Conservation (phyloP, 2,797 vertebrate genomes). For the Phataginus tricuspis region DNA sequence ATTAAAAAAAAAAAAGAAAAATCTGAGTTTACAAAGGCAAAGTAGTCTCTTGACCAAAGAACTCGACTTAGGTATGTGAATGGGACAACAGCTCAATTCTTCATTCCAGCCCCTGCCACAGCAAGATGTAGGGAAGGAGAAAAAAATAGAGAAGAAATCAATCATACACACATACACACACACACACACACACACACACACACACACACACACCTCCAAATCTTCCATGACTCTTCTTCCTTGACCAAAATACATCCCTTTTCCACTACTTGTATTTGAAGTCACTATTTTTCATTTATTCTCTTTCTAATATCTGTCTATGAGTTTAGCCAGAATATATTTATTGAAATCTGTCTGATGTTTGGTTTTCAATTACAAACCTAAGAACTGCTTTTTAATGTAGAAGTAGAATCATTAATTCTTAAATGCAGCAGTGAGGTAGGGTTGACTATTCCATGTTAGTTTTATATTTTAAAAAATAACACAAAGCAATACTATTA, state of each 20-base stretch:
- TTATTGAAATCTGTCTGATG: not conserved
- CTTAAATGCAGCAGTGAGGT: slow-evolving; percentile 30
- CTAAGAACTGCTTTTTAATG: not conserved
- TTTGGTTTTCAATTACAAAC: not conserved
- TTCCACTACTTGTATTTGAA: not conserved
- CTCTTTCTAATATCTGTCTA: not conserved
- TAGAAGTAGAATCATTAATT: not conserved
- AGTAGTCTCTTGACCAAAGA: not conserved
- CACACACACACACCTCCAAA: not conserved
- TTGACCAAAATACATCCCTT: not conserved
- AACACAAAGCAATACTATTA: not conserved
- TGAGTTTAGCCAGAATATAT: not conserved
- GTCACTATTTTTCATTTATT: not conserved
- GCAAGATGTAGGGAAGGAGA: not conserved
- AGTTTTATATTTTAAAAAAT: not conserved
- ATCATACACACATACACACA: too few relatives aligned
- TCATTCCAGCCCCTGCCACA: not conserved
- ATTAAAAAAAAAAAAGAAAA: not conserved
- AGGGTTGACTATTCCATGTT: not conserved
- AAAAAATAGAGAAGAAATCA: not conserved
- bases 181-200: not conserved
- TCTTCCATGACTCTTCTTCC: not conserved
- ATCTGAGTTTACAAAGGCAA: not conserved
- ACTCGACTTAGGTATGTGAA: not conserved
- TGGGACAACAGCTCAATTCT: not conserved